Base-by-base conservation (phyloP, 2,113 vertebrate genomes). In the Proterorhinus semilunaris region DNA sequence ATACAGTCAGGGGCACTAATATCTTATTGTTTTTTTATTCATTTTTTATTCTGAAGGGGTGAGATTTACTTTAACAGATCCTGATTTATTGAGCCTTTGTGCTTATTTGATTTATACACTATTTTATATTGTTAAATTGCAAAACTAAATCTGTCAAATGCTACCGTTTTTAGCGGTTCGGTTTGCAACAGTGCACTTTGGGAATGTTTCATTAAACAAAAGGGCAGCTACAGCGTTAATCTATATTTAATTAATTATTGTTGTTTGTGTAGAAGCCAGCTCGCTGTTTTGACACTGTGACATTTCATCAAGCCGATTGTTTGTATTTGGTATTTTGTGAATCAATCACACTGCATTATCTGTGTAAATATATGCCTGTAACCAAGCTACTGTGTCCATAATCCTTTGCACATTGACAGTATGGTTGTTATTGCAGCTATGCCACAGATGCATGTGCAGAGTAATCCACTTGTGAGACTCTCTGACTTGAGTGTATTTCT, bases 401-500 rank as follows among this genome's bases (percentile, higher is more conserved):
- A 70, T 36, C 51, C 61, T 72, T 61, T 52, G 62, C 48, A 64
- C 61, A 47, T 42, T 53, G 3, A 51, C 45, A 50, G 17, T 49
- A 3, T 76, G 72, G 15, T 57, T 57, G 53, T 66, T 74, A 6
- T 16, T 68, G 62, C 46, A 64, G 58, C 68, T 62, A n/a, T 52
- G 7, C 43, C 13, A 10, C 16, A 17, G n/a, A 2, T 55, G 17
- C 27, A 47, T 42, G 12, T 49, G 42, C 27, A 47, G 54, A 70
- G 69, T 74, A 16, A 69, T 69, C 75, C 48, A 46, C 82, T 87
- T 84, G 70, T 79, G 70, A 82, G 51, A 6, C 12, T 46, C 55
- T 76, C 9, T 45, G 21, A 70, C 73, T 57, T 55, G 27, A 82
- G 69, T 68, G 27, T 67, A 71, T 69, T 80, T 47, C 63, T 71